These are phyloP conservation scores for Pristionchus entomophagus DNA, from an alignment of 2,888 invertebrate genomes.

Conservation along the genomic window DNA sequence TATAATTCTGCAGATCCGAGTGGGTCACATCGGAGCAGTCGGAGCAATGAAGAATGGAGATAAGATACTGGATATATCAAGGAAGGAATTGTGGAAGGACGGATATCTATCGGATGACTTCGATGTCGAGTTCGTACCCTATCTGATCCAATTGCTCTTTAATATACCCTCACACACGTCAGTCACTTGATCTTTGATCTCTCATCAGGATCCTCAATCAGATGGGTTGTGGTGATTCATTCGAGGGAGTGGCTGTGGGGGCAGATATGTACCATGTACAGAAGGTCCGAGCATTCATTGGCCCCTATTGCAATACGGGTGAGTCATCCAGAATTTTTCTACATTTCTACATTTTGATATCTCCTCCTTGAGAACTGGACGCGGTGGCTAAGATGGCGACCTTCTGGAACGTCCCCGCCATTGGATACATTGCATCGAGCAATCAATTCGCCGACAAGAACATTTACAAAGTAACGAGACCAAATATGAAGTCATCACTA, in stretches of 20 bases:
- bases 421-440: conserved; percentile 74
- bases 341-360: too few species aligned
- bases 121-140: conserved; percentile 65
- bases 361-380: conserved; percentile 67
- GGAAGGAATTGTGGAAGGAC: conserved; percentile 67
- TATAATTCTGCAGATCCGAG: conserved; percentile 8
- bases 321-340: not conserved
- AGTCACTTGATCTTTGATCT: conserved; percentile 13
- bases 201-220: conserved; percentile 66
- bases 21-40: conserved; percentile 63
- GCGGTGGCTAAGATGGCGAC: conserved; percentile 75
- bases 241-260: conserved; percentile 74
- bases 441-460: conserved; percentile 73
- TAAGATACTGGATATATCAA: conserved; percentile 69
- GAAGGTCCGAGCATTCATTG: conserved; percentile 73
- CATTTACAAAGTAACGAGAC: conserved; percentile 56
- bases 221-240: conserved; percentile 74
- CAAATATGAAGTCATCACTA: not conserved
- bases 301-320: conserved; percentile 74
- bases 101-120: conserved; percentile 71
- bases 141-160: too few species aligned
- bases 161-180: not conserved
- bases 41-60: conserved; percentile 73
- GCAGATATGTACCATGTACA: conserved; percentile 75
- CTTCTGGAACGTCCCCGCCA: conserved; percentile 74